phyloP scores from a whole-genome alignment of 2,797 vertebrate genomes.

The Crocodylus rhombifer region DNA sequence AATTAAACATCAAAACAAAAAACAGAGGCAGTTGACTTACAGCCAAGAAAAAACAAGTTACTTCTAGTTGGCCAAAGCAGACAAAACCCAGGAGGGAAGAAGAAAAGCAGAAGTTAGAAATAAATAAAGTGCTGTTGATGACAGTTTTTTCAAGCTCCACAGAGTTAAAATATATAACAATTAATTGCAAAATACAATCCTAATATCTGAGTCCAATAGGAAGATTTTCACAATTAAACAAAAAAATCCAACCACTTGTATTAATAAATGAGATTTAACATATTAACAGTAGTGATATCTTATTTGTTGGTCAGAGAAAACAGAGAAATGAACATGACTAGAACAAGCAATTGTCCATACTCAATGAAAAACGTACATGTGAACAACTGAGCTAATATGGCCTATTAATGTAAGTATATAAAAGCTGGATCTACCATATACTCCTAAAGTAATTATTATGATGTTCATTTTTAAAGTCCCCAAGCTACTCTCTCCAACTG shows the following conservation, averaged over 20 bases:
- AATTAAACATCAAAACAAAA: constrained; percentile 13
- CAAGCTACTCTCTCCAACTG: background rate
- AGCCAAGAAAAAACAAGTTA: constrained; percentile 29
- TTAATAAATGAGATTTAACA: background rate
- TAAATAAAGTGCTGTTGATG: background rate
- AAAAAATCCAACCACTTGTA: background rate
- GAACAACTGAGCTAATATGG: background rate
- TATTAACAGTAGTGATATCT: background rate
- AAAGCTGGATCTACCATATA: background rate
- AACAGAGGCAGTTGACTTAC: background rate
- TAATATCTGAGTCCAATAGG: background rate
- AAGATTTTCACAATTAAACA: background rate
- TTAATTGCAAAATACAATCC: background rate
- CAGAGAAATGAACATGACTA: background rate
- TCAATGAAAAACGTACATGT: background rate
- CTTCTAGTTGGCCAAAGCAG: background rate
- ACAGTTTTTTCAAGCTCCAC: background rate
- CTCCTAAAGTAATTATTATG: background rate
- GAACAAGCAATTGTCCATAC: background rate
- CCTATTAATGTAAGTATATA: background rate
- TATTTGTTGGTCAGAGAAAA: background rate
- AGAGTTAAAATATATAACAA: background rate
- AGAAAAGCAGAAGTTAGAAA: background rate
- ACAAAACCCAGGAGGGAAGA: constrained; percentile 5
- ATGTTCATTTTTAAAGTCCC: background rate